A percentile compares a stretch with the other conserved stretches of the same genome.
Evolutionary conservation across 2,888 invertebrate species (phyloP).

Genomic region (Hermaeophaga mercurialis): DNA sequence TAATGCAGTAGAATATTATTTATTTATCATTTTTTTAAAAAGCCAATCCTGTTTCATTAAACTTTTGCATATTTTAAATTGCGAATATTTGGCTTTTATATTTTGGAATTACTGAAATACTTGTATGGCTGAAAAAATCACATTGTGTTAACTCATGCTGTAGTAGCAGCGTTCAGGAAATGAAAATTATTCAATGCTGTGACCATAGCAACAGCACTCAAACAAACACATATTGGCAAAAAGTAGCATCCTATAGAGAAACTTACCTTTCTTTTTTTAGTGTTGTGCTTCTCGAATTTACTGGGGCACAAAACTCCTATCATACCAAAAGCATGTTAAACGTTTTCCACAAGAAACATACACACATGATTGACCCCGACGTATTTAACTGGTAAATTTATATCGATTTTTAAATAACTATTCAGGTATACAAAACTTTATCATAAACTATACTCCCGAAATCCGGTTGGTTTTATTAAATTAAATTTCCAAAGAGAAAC

Average conservation of each 20-base stretch:
- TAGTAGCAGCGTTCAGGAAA: too few species aligned
- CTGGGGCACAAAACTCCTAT: constrained; percentile 31
- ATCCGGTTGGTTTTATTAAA: not conserved
- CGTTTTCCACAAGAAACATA: constrained; percentile 19
- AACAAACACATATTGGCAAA: constrained; percentile 22
- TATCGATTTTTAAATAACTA: constrained; percentile 18
- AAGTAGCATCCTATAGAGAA: not conserved
- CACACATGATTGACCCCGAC: constrained; percentile 14
- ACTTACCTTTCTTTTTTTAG: constrained; percentile 43
- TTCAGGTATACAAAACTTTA: constrained; percentile 1
- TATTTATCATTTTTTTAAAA: too few species aligned
- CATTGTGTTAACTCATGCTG: too few species aligned
- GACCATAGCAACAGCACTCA: constrained; percentile 28
- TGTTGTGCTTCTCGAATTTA: constrained; percentile 41
- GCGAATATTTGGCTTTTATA: too few species aligned
- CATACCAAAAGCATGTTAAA: constrained; percentile 35
- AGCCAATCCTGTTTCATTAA: too few species aligned
- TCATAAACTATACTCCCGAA: not conserved
- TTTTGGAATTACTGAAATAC: too few species aligned
- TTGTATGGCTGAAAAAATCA: too few species aligned
- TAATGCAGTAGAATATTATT: too few species aligned
- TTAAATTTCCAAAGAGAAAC: too few species aligned
- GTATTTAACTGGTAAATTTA: constrained; percentile 7
- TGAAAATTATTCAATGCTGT: constrained; percentile 25
- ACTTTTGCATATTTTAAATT: too few species aligned